phyloP scores from a whole-genome alignment of 2,113 vertebrate species.

The Orcinus orca region DNA sequence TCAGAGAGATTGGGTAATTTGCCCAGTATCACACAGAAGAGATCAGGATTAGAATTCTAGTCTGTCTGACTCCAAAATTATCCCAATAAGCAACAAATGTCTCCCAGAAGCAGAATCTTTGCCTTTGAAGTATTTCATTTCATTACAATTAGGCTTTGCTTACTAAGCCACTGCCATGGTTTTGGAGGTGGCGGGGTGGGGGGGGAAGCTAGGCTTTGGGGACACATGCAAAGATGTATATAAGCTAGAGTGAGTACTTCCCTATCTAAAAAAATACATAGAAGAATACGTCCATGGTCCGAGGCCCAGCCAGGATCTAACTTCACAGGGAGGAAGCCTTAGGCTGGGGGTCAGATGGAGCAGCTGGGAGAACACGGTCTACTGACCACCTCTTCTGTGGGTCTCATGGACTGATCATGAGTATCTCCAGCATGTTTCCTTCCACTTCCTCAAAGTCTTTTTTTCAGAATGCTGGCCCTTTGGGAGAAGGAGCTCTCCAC shows the following conservation, averaged over 20 bases:
- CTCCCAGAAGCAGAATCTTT: background rate
- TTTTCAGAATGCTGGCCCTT: background rate
- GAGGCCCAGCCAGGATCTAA: background rate
- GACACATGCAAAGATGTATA: background rate
- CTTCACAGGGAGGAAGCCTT: background rate
- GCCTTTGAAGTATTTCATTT: background rate
- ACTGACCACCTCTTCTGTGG: background rate
- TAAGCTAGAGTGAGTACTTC: background rate
- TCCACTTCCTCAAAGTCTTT: background rate
- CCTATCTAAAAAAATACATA: background rate
- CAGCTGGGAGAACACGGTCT: background rate
- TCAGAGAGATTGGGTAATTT: background rate
- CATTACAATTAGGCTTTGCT: background rate
- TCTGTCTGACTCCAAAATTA: background rate
- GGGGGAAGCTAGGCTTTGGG: background rate
- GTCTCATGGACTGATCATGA: background rate
- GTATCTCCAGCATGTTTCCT: background rate
- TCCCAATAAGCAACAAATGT: background rate
- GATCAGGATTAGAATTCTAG: background rate
- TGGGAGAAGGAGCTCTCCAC: background rate
- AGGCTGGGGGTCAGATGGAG: background rate
- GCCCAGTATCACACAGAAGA: background rate
- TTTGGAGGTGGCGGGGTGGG: background rate
- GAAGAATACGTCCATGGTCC: background rate
- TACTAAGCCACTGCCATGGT: background rate